Evolutionary conservation across 2,888 invertebrate species (phyloP).

Genomic region (Suillia variegata): DNA sequence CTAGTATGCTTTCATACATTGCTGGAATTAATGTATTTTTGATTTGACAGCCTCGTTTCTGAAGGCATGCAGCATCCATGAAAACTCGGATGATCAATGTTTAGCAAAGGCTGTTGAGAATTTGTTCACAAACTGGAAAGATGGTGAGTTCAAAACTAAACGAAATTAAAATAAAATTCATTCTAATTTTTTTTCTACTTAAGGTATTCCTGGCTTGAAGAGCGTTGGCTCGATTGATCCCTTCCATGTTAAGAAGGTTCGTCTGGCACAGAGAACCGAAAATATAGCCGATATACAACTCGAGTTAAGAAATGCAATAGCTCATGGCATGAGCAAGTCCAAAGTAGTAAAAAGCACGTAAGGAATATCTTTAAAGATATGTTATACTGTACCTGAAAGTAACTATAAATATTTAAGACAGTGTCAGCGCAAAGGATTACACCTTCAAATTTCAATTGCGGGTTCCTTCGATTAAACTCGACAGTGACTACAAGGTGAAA

Average conservation of each 20-base stretch:
- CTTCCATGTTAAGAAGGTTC: constrained; percentile 34
- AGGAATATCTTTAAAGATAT: constrained; percentile 4
- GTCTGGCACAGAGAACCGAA: constrained; percentile 33
- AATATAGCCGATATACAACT: constrained; percentile 32
- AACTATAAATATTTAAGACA: constrained; percentile 39
- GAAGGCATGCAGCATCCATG: constrained; percentile 27
- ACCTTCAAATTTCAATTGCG: constrained; percentile 69
- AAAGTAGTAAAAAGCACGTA: constrained; percentile 36
- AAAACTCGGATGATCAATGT: constrained; percentile 16
- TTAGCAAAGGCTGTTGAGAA: constrained; percentile 24
- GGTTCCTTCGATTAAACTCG: constrained; percentile 69
- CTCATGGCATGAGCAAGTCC: constrained; percentile 33
- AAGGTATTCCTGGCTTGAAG: constrained; percentile 37
- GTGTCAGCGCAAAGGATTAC: constrained; percentile 68
- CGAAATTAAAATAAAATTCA: no score
- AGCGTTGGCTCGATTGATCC: constrained; percentile 38
- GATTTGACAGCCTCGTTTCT: constrained; percentile 27
- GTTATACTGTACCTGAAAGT: no score
- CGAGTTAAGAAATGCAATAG: constrained; percentile 33
- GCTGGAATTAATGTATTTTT: neutral
- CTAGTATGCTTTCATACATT: no score
- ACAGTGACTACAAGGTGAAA: constrained; percentile 69
- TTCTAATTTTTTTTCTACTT: constrained; percentile 1
- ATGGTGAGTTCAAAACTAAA: constrained; percentile 25
- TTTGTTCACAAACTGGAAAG: constrained; percentile 32